Conservation (phyloP, 1,140 invertebrate species). For the Drosophila sechellia region DNA sequence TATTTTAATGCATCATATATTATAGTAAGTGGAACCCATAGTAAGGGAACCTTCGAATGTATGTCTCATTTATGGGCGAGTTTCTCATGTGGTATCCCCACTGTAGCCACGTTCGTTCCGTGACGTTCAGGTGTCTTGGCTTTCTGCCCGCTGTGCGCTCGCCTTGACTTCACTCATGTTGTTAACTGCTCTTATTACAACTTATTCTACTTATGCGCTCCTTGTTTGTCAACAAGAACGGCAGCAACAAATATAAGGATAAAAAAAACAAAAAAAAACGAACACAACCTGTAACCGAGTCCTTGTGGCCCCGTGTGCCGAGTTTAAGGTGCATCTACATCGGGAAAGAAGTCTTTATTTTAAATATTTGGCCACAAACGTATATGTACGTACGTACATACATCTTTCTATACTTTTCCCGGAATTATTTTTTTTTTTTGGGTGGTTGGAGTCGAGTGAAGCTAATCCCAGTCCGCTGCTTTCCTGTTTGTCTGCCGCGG, state of each 20-base stretch:
- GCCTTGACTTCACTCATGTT: conserved; percentile 50
- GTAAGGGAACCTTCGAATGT: not conserved
- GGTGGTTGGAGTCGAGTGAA: conserved; percentile 6
- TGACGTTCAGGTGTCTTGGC: conserved; percentile 53
- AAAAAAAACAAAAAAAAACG: conserved; percentile 1
- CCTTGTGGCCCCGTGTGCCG: conserved; percentile 33
- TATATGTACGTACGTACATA: conserved; percentile 17
- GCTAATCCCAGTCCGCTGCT: conserved; percentile 62
- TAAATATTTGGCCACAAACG: conserved; percentile 38
- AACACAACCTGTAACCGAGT: conserved; percentile 28
- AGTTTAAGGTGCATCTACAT: conserved; percentile 76
- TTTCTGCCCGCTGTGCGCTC: conserved; percentile 26
- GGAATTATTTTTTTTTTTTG: not conserved
- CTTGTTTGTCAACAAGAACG: conserved; percentile 64
- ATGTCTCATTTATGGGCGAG: not conserved
- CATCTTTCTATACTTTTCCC: conserved; percentile 5
- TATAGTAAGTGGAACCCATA: too few relatives aligned
- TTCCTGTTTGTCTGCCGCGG: conserved; percentile 65
- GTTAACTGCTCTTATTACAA: conserved; percentile 82
- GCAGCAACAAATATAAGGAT: conserved; percentile 20
- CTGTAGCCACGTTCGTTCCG: conserved; percentile 34
- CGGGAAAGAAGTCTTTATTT: conserved; percentile 56
- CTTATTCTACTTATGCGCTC: conserved; percentile 68
- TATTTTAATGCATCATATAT: too few relatives aligned
- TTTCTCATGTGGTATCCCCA: not conserved